Evolutionary conservation across 2,888 invertebrate genomes (phyloP).

Genomic region (Malthinus flaveolus): DNA sequence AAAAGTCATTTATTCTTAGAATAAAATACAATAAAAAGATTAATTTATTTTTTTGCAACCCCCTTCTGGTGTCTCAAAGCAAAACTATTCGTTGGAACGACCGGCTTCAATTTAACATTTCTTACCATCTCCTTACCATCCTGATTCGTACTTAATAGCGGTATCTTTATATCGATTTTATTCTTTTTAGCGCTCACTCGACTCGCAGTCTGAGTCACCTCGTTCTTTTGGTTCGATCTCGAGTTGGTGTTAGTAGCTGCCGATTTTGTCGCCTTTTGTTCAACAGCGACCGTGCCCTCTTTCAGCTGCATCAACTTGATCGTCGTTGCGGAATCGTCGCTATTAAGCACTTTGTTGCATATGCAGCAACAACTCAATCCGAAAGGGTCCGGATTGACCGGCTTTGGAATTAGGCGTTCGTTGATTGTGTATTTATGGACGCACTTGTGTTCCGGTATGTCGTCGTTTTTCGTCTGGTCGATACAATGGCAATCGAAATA

Average conservation of each 20-base stretch:
- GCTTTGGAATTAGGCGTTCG: slow-evolving; percentile 60
- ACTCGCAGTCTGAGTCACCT: slow-evolving; percentile 4
- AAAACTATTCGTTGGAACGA: slow-evolving; percentile 25
- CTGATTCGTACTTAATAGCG: slow-evolving; percentile 2
- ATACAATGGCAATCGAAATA: slow-evolving; percentile 67
- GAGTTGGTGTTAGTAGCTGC: not conserved
- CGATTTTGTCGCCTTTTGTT: not conserved
- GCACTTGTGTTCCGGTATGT: slow-evolving; percentile 53
- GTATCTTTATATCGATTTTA: slow-evolving; percentile 21
- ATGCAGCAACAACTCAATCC: slow-evolving; percentile 55
- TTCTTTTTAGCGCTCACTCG: slow-evolving; percentile 14
- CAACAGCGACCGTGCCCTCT: not conserved
- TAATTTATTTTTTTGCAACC: slow-evolving; percentile 6
- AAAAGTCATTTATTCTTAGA: too few relatives aligned
- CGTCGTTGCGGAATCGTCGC: not conserved
- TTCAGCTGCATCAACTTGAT: too few relatives aligned
- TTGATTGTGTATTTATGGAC: slow-evolving; percentile 59
- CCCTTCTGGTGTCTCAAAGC: slow-evolving; percentile 36
- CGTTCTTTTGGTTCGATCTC: not conserved
- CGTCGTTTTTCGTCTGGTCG: too few relatives aligned
- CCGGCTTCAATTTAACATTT: not conserved
- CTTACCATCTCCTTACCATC: not conserved
- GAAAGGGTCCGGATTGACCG: slow-evolving; percentile 53
- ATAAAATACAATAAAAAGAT: too few relatives aligned
- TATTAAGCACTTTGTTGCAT: slow-evolving; percentile 44